Evolutionary conservation across 1,140 invertebrate genomes (phyloP).

Genomic region (Cherax destructor): DNA sequence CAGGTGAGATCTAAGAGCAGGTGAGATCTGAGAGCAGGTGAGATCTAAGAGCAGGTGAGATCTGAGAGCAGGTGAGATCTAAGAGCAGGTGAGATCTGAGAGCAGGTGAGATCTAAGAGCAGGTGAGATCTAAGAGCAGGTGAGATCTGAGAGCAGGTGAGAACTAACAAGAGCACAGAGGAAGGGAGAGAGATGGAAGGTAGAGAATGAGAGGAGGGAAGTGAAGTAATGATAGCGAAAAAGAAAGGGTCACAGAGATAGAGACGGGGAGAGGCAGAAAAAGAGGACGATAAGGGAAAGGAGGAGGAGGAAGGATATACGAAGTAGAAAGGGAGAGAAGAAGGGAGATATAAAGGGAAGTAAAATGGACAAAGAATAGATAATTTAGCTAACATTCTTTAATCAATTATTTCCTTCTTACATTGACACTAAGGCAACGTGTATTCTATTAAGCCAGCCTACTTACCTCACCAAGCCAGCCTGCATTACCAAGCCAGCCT

Average conservation of each 20-base stretch:
- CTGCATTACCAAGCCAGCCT: no score
- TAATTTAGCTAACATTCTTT: no score
- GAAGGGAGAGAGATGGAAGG: not conserved
- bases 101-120: not conserved
- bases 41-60: not conserved
- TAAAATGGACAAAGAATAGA: no score
- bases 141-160: not conserved
- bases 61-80: not conserved
- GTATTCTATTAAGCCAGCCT: no score
- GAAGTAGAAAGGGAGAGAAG: not conserved
- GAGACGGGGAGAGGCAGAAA: not conserved
- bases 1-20: not conserved
- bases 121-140: no score
- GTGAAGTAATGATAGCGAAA: not conserved
- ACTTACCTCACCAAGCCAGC: no score
- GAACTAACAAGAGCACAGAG: not conserved
- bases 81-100: not conserved
- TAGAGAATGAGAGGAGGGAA: not conserved
- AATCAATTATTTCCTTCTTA: no score
- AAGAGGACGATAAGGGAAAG: not conserved
- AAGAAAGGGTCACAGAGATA: not conserved
- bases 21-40: not conserved
- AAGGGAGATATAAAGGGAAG: not conserved
- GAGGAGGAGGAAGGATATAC: not conserved
- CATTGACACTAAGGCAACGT: no score